Evolutionary conservation across 23 tunicate species (phyloP).

Genomic region (Styela clava): DNA sequence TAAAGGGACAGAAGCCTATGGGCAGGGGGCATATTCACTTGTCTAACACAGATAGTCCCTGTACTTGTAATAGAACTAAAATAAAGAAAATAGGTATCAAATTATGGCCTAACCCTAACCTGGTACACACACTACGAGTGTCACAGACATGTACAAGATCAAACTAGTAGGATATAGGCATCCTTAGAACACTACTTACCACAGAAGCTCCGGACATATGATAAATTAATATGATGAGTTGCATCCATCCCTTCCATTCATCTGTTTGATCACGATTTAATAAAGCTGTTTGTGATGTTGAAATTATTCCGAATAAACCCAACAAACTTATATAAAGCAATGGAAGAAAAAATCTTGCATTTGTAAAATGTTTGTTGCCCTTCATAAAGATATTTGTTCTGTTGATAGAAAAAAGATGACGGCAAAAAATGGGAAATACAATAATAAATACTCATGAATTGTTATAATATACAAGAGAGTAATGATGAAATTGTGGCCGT

Average conservation of each 20-base stretch:
- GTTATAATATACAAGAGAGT: not conserved
- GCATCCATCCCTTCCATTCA: slow-evolving; percentile 98
- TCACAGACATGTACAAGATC: no score
- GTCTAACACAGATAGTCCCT: no score
- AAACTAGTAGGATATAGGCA: no score
- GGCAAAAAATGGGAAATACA: not conserved
- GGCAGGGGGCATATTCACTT: no score
- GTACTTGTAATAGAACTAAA: no score
- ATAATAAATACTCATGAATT: not conserved
- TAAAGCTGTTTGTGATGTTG: slow-evolving; percentile 34
- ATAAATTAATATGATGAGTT: slow-evolving; percentile 66
- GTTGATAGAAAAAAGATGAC: not conserved
- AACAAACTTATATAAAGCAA: slow-evolving; percentile 55
- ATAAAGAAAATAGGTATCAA: no score
- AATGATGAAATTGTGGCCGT: not conserved
- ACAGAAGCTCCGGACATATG: slow-evolving; percentile 78
- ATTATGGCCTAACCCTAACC: no score
- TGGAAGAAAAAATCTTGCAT: slow-evolving; percentile 69
- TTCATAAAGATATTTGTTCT: slow-evolving; percentile 85
- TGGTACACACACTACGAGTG: no score
- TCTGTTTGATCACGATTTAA: slow-evolving; percentile 76
- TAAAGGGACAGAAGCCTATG: no score
- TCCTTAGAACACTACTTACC: no score
- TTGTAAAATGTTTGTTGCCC: slow-evolving; percentile 79
- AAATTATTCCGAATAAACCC: slow-evolving; percentile 72